These are phyloP conservation scores for Ametastegia equiseti DNA, from an alignment of 2,888 invertebrate species.

Conservation along the genomic window DNA sequence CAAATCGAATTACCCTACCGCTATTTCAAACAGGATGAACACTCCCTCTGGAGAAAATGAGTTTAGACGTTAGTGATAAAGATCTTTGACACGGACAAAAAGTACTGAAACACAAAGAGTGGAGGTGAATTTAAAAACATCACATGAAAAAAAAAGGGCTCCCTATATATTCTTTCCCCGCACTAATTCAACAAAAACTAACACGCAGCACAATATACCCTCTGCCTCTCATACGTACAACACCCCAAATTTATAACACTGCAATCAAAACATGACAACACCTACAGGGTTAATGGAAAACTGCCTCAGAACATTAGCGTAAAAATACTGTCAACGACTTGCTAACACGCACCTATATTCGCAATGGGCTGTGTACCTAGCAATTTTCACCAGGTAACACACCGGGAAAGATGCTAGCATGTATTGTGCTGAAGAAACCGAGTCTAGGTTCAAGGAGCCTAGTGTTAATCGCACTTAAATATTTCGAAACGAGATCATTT, in stretches of 20 bases:
- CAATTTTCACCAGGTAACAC: not conserved
- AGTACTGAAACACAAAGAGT: too few species aligned
- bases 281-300: slow-evolving; percentile 20
- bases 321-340: slow-evolving; percentile 29
- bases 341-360: not conserved
- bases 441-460: too few species aligned
- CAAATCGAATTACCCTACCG: not conserved
- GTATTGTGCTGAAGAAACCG: not conserved
- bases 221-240: not conserved
- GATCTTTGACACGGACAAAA: not conserved
- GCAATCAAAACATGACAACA: slow-evolving; percentile 32
- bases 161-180: too few species aligned
- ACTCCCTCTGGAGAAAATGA: not conserved
- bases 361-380: not conserved
- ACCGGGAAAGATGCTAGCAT: not conserved
- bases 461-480: too few species aligned
- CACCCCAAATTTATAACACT: not conserved
- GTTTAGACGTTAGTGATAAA: not conserved
- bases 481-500: too few species aligned
- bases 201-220: not conserved
- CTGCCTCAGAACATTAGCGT: slow-evolving; percentile 1
- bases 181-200: not conserved
- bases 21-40: slow-evolving; percentile 1
- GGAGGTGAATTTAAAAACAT: too few species aligned
- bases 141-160: not conserved